Evolutionary conservation across 2,888 invertebrate species (phyloP).

Genomic region (Amphimallon solstitiale): DNA sequence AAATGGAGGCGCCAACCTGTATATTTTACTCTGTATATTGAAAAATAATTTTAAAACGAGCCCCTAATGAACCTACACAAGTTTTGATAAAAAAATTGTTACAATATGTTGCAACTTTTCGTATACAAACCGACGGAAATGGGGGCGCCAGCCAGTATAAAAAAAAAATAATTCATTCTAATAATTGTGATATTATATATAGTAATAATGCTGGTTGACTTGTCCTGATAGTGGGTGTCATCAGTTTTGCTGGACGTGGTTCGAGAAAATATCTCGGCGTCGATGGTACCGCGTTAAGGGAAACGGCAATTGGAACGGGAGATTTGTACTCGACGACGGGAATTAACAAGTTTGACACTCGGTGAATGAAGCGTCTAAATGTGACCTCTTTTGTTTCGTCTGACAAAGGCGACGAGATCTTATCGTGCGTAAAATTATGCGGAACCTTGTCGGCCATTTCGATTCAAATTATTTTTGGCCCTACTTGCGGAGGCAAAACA

Average conservation of each 20-base stretch:
- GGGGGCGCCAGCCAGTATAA: too few species aligned
- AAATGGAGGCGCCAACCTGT: too few species aligned
- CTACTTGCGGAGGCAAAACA: conserved; percentile 14
- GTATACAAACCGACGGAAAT: too few species aligned
- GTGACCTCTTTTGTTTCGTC: conserved; percentile 31
- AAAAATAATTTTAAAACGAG: too few species aligned
- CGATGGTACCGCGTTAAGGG: too few species aligned
- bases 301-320: not conserved
- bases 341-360: conserved; percentile 26
- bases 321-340: conserved; percentile 7
- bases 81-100: too few species aligned
- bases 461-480: conserved; percentile 34
- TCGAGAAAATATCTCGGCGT: not conserved
- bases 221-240: not conserved
- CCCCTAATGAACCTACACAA: too few species aligned
- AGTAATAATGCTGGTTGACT: not conserved
- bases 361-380: conserved; percentile 26
- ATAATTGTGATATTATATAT: not conserved
- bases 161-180: too few species aligned
- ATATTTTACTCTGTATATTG: too few species aligned
- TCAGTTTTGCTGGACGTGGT: not conserved
- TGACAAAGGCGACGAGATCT: conserved; percentile 26
- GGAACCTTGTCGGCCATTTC: conserved; percentile 27
- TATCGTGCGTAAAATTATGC: conserved; percentile 32
- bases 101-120: too few species aligned